These are phyloP conservation scores for Tokudaia tokunoshimensis DNA, from an alignment of 2,797 vertebrate genomes.

Conservation along the genomic window DNA sequence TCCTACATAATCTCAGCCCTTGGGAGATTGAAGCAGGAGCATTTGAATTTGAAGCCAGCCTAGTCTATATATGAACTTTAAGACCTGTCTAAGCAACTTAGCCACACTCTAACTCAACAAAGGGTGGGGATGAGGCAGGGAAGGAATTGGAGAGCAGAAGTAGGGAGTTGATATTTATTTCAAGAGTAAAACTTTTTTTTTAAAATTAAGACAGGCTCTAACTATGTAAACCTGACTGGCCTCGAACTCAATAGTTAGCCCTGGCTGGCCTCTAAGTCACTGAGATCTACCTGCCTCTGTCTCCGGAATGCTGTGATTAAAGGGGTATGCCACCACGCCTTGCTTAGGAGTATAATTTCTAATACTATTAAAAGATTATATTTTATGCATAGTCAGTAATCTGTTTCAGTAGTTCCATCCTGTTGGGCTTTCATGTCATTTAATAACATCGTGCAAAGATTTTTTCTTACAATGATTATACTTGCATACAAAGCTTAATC, in stretches of 20 bases:
- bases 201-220: not conserved
- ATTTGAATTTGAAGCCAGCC: not conserved
- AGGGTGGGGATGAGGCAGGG: not conserved
- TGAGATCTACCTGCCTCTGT: not conserved
- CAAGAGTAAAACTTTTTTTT: not conserved
- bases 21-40: not conserved
- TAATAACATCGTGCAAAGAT: not conserved
- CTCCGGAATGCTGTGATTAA: not conserved
- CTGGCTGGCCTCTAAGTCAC: not conserved
- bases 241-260: not conserved
- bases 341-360: not conserved
- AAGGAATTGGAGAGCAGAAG: too few species aligned
- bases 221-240: not conserved
- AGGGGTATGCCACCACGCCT: not conserved
- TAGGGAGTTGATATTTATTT: not conserved
- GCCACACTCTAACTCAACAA: not conserved
- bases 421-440: not conserved
- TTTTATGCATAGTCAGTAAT: not conserved
- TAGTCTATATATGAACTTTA: not conserved
- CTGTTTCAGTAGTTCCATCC: not conserved
- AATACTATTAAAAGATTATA: not conserved
- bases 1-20: not conserved
- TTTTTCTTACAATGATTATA: constrained; percentile 6
- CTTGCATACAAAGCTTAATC: not conserved
- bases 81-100: not conserved